Evolutionary conservation across 2,888 invertebrate genomes (phyloP).

Genomic region (Megaustenia siamemsis): DNA sequence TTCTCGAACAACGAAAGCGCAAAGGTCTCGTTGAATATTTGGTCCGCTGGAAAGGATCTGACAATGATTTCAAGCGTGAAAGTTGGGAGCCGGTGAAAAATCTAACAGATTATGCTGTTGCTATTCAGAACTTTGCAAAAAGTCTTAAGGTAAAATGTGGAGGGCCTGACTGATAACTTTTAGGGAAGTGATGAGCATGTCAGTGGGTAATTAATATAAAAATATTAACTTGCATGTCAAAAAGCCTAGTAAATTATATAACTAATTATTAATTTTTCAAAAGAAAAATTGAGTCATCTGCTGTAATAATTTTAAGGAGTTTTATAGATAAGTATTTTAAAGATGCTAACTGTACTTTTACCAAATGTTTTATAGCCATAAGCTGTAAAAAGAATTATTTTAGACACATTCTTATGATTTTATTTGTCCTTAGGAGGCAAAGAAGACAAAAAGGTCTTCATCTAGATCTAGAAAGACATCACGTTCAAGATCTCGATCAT

Average conservation of each 20-base stretch:
- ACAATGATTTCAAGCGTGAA: slow-evolving; percentile 57
- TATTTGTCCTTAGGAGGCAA: not conserved
- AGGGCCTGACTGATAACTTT: not conserved
- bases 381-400: not conserved
- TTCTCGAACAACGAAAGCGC: slow-evolving; percentile 59
- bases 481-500: slow-evolving; percentile 55
- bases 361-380: too few relatives aligned
- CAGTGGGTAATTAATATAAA: too few relatives aligned
- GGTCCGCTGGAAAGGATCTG: slow-evolving; percentile 70
- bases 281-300: too few relatives aligned
- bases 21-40: slow-evolving; percentile 64
- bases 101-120: slow-evolving; percentile 45
- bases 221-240: too few relatives aligned
- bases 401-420: not conserved
- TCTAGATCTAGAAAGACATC: slow-evolving; percentile 59
- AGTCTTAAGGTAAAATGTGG: slow-evolving; percentile 26
- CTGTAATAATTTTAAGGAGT: too few relatives aligned
- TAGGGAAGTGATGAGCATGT: not conserved
- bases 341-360: too few relatives aligned
- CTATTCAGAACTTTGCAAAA: slow-evolving; percentile 36
- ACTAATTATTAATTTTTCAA: too few relatives aligned
- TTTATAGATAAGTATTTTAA: too few relatives aligned
- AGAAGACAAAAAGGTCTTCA: slow-evolving; percentile 54
- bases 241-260: too few relatives aligned
- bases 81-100: slow-evolving; percentile 68